These are phyloP conservation scores for Zosterops borbonicus DNA, from an alignment of 2,113 vertebrate species.

Conservation along the genomic window DNA sequence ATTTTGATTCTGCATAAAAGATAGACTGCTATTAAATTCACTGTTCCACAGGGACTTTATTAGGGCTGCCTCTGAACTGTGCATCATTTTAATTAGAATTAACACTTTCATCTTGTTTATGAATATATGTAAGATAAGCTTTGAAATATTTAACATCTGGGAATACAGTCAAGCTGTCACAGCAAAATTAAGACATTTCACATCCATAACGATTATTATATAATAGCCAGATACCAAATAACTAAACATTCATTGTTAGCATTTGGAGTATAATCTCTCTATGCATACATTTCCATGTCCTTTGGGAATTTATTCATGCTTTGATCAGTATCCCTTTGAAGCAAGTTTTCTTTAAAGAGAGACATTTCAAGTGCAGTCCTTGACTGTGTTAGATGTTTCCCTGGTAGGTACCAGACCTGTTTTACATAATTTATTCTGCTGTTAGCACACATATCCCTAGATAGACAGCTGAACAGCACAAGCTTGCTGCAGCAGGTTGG, in stretches of 20 bases:
- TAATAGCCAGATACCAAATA: constrained; percentile 73
- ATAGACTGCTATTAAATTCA: constrained; percentile 33
- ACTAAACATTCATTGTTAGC: constrained; percentile 79
- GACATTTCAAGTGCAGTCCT: constrained; percentile 77
- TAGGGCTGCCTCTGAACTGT: constrained; percentile 42
- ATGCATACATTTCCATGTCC: constrained; percentile 71
- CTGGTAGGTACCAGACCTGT: constrained; percentile 61
- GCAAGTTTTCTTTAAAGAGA: constrained; percentile 81
- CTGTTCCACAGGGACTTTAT: constrained; percentile 40
- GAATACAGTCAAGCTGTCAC: constrained; percentile 62
- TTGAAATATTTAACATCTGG: constrained; percentile 66
- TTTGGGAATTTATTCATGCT: constrained; percentile 81
- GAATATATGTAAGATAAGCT: constrained; percentile 59
- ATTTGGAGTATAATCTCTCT: constrained; percentile 68
- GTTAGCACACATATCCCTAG: constrained; percentile 56
- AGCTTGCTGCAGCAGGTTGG: background rate
- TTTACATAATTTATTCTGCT: constrained; percentile 78
- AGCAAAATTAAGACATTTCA: constrained; percentile 71
- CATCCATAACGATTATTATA: constrained; percentile 49
- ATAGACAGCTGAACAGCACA: constrained; percentile 12
- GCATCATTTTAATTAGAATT: constrained; percentile 74
- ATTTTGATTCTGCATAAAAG: background rate
- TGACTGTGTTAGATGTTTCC: constrained; percentile 78
- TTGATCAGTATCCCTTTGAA: constrained; percentile 88
- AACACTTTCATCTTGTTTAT: constrained; percentile 71